These are phyloP conservation scores for Trachelus stipa DNA, from an alignment of 2,888 invertebrate genomes.

Conservation along the genomic window DNA sequence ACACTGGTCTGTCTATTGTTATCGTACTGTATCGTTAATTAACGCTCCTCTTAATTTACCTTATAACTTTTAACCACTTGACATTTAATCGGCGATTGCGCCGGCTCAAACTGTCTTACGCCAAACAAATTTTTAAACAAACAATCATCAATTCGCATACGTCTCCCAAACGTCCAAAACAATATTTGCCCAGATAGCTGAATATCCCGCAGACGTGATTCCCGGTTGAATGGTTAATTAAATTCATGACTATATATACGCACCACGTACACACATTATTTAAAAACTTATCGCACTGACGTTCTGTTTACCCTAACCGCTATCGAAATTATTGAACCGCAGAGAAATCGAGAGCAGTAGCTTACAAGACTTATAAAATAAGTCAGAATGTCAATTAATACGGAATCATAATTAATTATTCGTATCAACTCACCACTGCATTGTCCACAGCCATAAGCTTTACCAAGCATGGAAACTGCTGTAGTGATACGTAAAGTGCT, in stretches of 20 bases:
- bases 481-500: conserved; percentile 68
- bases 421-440: conserved; percentile 61
- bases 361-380: not conserved
- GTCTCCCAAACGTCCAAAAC: no score
- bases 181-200: no score
- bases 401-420: not conserved
- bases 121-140: no score
- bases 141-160: no score
- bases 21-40: not conserved
- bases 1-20: no score
- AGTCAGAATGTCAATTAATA: not conserved
- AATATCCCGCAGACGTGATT: no score
- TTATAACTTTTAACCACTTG: not conserved
- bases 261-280: not conserved
- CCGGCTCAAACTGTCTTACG: no score
- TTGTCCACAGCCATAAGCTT: conserved; percentile 70
- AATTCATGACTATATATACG: not conserved
- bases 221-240: not conserved
- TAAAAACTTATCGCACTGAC: not conserved
- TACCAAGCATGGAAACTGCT: conserved; percentile 70
- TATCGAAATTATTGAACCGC: not conserved
- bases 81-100: no score
- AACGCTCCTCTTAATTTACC: not conserved
- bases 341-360: not conserved
- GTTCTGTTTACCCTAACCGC: not conserved